Base-by-base conservation (phyloP, 2,797 vertebrate genomes). In the Cryptoprocta ferox region DNA sequence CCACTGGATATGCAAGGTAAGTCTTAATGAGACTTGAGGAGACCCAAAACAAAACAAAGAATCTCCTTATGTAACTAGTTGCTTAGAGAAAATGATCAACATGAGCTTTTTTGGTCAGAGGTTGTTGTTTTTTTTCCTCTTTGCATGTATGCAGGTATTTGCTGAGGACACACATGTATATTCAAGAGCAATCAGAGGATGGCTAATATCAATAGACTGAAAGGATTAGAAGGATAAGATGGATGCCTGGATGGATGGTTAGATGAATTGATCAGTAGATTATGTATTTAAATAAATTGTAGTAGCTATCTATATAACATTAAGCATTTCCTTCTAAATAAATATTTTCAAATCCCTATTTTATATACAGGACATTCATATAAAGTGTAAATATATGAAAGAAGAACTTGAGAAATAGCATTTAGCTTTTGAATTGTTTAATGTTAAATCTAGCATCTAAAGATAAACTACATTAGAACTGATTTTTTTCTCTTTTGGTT, bases 391-490 rank as follows among this genome's bases (percentile, higher is more conserved):
- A 75, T 66, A 70, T 78, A 81, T 81, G 32, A 87, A 96, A 81
- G 48, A 8, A 85, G 15, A 94, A 79, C 35, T 83, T 90, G 86
- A 97, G 70, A 95, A 94, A 86, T 73, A 75, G 10, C 12, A 95
- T 85, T 96, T 88, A 88, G 28, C 30, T 94, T 88, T 94, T 88
- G 73, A 94, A 89, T 91, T 97, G 63, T 94, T 97, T 65, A 96
- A 89, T 97, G 92, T 96, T 96, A 88, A 95, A 85, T 68, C 84
- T 97, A 78, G 71, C 83, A 3, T 95, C 83, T 97, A 80, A 91
- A 95, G 94, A 95, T 96, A 97, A 97, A 90, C 85, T 91, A 81
- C 35, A 92, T 96, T 92, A 89, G 35, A 96, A 21, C 6, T 89
- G 87, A 66, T 79, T 75, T 4, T 42, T 89, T 71, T 28, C 65